Evolutionary conservation across 2,797 vertebrate genomes (phyloP).

Genomic region (Lutjanus argentimaculatus): DNA sequence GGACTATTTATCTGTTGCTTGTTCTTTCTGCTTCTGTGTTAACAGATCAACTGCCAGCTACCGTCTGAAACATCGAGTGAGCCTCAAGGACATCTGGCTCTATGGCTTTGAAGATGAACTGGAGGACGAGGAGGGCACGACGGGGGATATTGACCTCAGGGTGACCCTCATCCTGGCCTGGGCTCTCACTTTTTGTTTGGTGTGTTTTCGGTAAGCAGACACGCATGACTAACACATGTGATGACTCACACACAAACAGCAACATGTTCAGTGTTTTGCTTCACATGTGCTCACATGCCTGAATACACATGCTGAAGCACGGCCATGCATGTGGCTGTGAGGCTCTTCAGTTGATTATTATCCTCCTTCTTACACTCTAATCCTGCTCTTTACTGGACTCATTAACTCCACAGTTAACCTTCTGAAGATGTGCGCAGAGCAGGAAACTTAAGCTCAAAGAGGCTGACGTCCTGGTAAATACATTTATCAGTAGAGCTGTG

Average conservation of each 20-base stretch:
- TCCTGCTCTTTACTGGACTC: not conserved
- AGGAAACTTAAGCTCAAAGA: not conserved
- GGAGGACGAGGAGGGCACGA: constrained; percentile 52
- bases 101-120: constrained; percentile 69
- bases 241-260: constrained; percentile 13
- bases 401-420: too few species aligned
- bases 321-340: not conserved
- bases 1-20: not conserved
- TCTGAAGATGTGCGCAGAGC: too few species aligned
- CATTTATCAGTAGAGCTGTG: not conserved
- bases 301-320: not conserved
- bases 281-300: not conserved
- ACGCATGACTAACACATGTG: not conserved
- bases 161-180: constrained; percentile 77
- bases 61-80: constrained; percentile 79
- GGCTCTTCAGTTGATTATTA: not conserved
- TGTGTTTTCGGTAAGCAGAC: constrained; percentile 79
- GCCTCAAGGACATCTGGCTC: constrained; percentile 77
- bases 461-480: too few species aligned
- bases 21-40: constrained; percentile 11
- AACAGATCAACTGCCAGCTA: constrained; percentile 80
- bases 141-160: constrained; percentile 49
- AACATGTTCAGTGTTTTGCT: not conserved
- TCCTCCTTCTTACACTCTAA: not conserved
- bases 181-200: constrained; percentile 74